Conservation (phyloP, 2,797 vertebrate species). For the Hybognathus amarus region DNA sequence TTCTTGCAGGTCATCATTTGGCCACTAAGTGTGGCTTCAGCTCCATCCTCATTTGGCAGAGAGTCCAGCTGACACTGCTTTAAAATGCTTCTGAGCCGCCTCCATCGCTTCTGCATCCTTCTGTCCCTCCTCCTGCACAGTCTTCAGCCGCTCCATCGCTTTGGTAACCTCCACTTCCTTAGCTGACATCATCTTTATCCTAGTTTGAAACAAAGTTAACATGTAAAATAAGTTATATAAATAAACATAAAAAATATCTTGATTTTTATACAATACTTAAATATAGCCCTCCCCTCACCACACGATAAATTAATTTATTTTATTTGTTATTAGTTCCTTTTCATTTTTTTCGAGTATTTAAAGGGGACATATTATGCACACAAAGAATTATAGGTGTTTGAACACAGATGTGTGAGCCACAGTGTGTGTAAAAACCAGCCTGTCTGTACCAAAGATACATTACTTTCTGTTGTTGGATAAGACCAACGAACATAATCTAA, state of each 20-base stretch:
- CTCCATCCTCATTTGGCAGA: constrained; percentile 88
- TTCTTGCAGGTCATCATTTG: constrained; percentile 97
- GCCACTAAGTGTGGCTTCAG: constrained; percentile 86
- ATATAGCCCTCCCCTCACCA: background rate
- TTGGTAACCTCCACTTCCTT: constrained; percentile 89
- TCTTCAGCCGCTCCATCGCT: constrained; percentile 72
- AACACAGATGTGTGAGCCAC: too few relatives aligned
- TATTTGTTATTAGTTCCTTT: background rate
- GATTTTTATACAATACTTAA: background rate
- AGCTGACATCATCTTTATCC: constrained; percentile 85
- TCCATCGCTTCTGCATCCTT: constrained; percentile 80
- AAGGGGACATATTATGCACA: too few relatives aligned
- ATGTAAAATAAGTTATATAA: background rate
- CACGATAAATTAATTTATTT: background rate
- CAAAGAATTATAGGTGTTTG: too few relatives aligned
- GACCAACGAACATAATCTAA: too few relatives aligned
- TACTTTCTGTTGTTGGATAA: too few relatives aligned
- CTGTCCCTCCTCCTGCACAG: constrained; percentile 79
- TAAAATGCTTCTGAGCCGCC: constrained; percentile 88
- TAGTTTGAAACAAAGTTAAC: constrained; percentile 59
- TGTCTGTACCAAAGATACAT: too few relatives aligned
- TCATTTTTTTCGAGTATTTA: background rate
- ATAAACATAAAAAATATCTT: background rate
- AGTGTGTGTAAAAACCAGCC: too few relatives aligned
- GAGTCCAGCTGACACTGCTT: constrained; percentile 89